Evolutionary conservation across 2,888 invertebrate genomes (phyloP).

Genomic region (Cyclophora punctaria): DNA sequence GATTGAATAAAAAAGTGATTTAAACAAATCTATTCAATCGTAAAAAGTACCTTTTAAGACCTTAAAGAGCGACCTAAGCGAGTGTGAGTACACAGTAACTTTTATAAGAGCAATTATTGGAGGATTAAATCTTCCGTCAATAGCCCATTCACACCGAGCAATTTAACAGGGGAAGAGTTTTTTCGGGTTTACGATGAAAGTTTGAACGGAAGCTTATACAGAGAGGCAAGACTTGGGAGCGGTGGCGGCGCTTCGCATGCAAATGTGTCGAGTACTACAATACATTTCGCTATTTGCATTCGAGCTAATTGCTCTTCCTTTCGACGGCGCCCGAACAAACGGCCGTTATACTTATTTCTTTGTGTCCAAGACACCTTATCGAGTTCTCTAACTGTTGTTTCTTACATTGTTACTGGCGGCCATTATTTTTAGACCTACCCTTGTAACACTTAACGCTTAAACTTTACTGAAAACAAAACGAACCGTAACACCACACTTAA

Average conservation of each 20-base stretch:
- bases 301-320: conserved; percentile 68
- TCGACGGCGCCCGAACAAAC: conserved; percentile 45
- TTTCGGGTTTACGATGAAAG: conserved; percentile 41
- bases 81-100: neutral
- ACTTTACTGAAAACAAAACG: too few species aligned
- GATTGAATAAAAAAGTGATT: too few species aligned
- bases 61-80: too few species aligned
- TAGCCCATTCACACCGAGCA: conserved; percentile 7
- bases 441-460: too few species aligned
- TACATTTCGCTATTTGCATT: conserved; percentile 63
- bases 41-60: too few species aligned
- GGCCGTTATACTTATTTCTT: conserved; percentile 40
- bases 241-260: conserved; percentile 53
- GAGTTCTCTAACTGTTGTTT: conserved; percentile 29
- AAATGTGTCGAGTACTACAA: conserved; percentile 58
- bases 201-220: conserved; percentile 45
- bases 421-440: too few species aligned
- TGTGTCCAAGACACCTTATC: conserved; percentile 41
- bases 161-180: conserved; percentile 27
- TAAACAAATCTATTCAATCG: too few species aligned
- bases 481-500: too few species aligned
- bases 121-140: conserved; percentile 7
- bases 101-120: conserved; percentile 8
- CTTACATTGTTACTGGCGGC: too few species aligned
- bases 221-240: conserved; percentile 36